Evolutionary conservation across 2,797 vertebrate species (phyloP).

Genomic region (Pelobates cultripes): DNA sequence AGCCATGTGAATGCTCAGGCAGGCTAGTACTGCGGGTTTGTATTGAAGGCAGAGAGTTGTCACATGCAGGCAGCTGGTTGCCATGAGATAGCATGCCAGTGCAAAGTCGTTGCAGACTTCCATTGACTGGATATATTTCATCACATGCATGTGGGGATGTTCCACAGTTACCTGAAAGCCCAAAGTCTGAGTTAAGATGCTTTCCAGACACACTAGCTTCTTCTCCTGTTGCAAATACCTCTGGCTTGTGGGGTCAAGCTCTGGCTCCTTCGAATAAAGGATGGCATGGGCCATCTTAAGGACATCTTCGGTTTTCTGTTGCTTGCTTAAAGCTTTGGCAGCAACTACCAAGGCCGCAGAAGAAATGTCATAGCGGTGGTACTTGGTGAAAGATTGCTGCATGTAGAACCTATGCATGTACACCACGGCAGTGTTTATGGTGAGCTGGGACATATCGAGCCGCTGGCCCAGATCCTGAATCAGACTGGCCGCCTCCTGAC

Average conservation of each 20-base stretch:
- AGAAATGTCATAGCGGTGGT: slow-evolving; percentile 97
- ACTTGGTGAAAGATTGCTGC: slow-evolving; percentile 98
- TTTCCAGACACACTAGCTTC: slow-evolving; percentile 98
- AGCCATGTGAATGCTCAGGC: slow-evolving; percentile 98
- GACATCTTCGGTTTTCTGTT: slow-evolving; percentile 98
- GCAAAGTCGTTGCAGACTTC: slow-evolving; percentile 99
- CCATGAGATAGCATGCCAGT: slow-evolving; percentile 99
- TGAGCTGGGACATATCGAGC: slow-evolving; percentile 97
- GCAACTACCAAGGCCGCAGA: slow-evolving; percentile 97
- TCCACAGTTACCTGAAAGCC: slow-evolving; percentile 99
- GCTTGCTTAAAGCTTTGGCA: slow-evolving; percentile 98
- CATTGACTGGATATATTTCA: slow-evolving; percentile 99
- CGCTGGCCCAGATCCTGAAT: slow-evolving; percentile 98
- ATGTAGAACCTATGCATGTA: slow-evolving; percentile 99
- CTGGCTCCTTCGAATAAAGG: slow-evolving; percentile 88
- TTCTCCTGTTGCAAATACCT: slow-evolving; percentile 96
- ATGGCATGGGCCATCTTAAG: slow-evolving; percentile 99
- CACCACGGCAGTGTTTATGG: slow-evolving; percentile 99
- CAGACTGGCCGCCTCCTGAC: slow-evolving; percentile 95
- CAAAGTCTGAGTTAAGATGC: slow-evolving; percentile 96
- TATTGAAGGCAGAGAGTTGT: slow-evolving; percentile 99
- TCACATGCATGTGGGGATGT: slow-evolving; percentile 99
- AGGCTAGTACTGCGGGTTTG: slow-evolving; percentile 97
- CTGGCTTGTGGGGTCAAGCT: slow-evolving; percentile 95
- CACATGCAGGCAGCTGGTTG: slow-evolving; percentile 97